phyloP scores from a whole-genome alignment of 2,113 vertebrate species.

The Chauna torquata region DNA sequence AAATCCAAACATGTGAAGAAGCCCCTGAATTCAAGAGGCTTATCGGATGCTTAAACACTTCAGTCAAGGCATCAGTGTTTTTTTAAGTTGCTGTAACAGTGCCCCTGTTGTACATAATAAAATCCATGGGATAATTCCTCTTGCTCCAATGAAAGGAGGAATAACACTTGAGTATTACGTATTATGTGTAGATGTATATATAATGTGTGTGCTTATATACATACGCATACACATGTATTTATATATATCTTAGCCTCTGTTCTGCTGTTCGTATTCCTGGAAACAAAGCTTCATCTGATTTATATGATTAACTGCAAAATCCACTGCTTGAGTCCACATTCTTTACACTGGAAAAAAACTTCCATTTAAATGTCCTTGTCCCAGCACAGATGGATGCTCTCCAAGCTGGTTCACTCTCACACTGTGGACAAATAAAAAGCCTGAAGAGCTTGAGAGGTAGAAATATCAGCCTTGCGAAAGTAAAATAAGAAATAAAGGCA shows the following conservation, averaged over 20 bases:
- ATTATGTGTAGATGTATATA: neutral
- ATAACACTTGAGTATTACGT: neutral
- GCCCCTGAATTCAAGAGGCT: neutral
- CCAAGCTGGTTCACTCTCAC: neutral
- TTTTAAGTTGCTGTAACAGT: neutral
- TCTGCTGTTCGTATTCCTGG: neutral
- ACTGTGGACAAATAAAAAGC: neutral
- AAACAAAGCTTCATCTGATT: neutral
- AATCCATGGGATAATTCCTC: neutral
- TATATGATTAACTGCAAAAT: neutral
- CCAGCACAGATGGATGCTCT: neutral
- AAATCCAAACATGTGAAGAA: constrained; percentile 26
- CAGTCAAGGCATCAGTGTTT: neutral
- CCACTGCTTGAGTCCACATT: neutral
- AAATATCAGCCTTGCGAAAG: neutral
- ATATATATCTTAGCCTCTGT: neutral
- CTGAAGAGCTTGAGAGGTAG: neutral
- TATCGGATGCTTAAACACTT: constrained; percentile 4
- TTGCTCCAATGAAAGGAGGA: neutral
- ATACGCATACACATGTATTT: neutral
- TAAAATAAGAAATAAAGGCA: neutral
- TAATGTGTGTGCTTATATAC: neutral
- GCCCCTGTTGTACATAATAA: neutral
- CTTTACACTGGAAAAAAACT: neutral
- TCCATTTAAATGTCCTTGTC: neutral